A percentile compares a stretch with the other conserved stretches of the same genome.
phyloP scores from a whole-genome alignment of 2,888 invertebrate species.

The Lissonota sp. region DNA sequence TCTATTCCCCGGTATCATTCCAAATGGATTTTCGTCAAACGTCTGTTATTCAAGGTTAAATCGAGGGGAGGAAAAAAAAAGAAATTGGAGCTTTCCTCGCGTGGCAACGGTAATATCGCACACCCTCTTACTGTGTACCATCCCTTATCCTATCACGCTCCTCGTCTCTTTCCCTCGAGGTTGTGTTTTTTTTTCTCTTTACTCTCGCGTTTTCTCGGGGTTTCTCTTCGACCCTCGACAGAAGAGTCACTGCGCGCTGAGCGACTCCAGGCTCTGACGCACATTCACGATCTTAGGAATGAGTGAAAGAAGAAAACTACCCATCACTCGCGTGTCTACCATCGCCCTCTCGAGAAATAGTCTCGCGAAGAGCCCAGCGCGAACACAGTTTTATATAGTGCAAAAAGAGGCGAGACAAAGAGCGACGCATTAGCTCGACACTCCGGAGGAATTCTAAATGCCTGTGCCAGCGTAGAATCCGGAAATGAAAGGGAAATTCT shows the following conservation, averaged over 20 bases:
- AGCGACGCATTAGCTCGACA: conserved; percentile 74
- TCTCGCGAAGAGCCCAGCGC: conserved; percentile 49
- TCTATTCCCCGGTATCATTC: conserved; percentile 47
- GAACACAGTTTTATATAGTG: conserved; percentile 8
- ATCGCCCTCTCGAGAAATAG: conserved; percentile 69
- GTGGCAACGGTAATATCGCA: conserved; percentile 29
- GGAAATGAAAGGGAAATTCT: conserved; percentile 42
- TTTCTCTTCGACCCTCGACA: conserved; percentile 36
- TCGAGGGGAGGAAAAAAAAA: conserved; percentile 18
- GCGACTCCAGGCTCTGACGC: not conserved
- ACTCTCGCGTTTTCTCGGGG: conserved; percentile 16
- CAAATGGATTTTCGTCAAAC: conserved; percentile 61
- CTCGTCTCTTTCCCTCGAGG: conserved; percentile 34
- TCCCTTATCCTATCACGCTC: conserved; percentile 52
- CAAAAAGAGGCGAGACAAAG: conserved; percentile 72
- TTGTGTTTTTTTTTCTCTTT: conserved; percentile 27
- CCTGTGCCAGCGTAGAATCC: conserved; percentile 61
- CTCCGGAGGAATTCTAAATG: conserved; percentile 72
- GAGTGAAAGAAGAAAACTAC: conserved; percentile 61
- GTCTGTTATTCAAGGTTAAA: conserved; percentile 59
- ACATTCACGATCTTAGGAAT: conserved; percentile 33
- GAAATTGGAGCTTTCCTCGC: conserved; percentile 23
- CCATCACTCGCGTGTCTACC: conserved; percentile 54
- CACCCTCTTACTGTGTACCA: conserved; percentile 20
- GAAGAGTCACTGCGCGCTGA: conserved; percentile 26